Percentiles rank a stretch among this genome's conserved stretches.
These are phyloP conservation scores for Cataglyphis albicans DNA, from an alignment of 2,888 invertebrate genomes.

Conservation along the genomic window DNA sequence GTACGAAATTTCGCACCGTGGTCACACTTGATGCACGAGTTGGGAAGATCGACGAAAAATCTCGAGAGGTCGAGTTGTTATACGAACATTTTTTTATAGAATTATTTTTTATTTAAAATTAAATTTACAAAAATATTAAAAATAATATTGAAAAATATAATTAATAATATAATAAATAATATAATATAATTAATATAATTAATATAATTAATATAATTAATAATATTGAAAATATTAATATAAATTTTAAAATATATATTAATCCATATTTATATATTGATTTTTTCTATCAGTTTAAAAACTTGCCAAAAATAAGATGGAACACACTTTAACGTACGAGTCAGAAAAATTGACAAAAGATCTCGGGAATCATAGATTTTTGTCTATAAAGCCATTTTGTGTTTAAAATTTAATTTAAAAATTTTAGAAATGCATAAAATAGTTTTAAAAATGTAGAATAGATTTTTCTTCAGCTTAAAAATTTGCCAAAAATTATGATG, in stretches of 20 bases:
- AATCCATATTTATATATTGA: background rate
- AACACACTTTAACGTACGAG: background rate
- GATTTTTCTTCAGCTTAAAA: background rate
- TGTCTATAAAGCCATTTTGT: no score
- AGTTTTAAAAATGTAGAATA: no score
- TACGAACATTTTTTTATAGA: background rate
- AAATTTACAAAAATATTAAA: background rate
- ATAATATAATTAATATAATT: no score
- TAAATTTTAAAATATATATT: background rate
- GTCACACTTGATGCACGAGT: slow-evolving; percentile 15
- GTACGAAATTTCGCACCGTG: slow-evolving; percentile 35
- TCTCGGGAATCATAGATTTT: no score
- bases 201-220: no score
- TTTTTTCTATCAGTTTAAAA: background rate
- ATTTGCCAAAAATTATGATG: background rate
- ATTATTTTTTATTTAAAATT: background rate
- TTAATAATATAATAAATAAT: no score
- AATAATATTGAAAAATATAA: background rate
- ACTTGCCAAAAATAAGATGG: background rate
- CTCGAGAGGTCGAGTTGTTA: background rate
- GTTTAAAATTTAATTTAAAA: no score
- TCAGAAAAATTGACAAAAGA: no score
- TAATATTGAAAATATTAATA: background rate
- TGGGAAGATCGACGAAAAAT: background rate
- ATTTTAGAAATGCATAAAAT: no score